These are phyloP conservation scores for Emys orbicularis DNA, from an alignment of 2,797 vertebrate genomes.

Conservation along the genomic window DNA sequence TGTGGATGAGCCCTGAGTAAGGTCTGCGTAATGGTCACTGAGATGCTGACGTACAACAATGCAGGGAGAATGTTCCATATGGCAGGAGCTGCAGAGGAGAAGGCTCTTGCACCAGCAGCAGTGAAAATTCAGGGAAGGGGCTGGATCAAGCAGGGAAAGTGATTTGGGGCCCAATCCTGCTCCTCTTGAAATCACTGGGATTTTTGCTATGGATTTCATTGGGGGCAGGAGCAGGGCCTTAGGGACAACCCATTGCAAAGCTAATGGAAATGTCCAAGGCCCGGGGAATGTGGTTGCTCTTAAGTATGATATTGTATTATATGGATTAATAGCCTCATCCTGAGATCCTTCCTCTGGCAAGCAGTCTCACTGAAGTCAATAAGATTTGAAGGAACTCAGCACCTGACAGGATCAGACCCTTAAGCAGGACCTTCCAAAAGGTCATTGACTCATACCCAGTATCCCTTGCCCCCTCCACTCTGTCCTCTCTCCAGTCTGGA, in stretches of 20 bases:
- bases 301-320: neutral
- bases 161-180: neutral
- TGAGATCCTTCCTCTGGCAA: neutral
- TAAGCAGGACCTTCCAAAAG: neutral
- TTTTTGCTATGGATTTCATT: neutral
- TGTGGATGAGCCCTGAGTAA: neutral
- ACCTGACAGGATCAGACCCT: neutral
- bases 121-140: neutral
- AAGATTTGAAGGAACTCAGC: neutral
- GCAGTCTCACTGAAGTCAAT: neutral
- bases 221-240: neutral
- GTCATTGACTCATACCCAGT: neutral
- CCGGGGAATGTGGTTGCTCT: neutral
- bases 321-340: neutral
- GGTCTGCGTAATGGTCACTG: neutral
- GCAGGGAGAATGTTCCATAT: neutral
- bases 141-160: neutral
- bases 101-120: neutral
- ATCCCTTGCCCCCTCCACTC: neutral
- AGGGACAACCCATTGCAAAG: neutral
- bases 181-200: neutral
- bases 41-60: neutral
- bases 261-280: neutral
- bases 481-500: accelerated
- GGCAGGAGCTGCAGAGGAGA: neutral